phyloP scores from a whole-genome alignment of 2,797 vertebrate genomes.

The Eptatretus atami region DNA sequence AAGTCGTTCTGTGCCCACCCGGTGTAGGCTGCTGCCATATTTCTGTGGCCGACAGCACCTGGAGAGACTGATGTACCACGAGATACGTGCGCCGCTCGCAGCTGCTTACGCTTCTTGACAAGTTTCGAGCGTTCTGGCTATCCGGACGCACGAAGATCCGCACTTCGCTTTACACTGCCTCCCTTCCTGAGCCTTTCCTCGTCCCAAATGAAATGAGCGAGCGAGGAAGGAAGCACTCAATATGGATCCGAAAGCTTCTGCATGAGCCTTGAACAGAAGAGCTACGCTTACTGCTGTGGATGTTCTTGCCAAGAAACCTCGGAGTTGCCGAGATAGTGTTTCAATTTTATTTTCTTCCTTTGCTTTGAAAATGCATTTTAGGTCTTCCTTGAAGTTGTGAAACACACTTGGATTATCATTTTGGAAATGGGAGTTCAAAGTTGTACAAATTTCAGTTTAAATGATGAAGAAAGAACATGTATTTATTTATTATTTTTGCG shows the following conservation, averaged over 20 bases:
- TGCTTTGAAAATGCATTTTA: too few relatives aligned
- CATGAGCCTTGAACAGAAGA: neutral
- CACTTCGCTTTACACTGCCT: constrained; percentile 82
- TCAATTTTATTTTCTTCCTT: too few relatives aligned
- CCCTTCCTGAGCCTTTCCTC: constrained; percentile 17
- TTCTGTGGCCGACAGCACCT: constrained; percentile 80
- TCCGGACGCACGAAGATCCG: constrained; percentile 83
- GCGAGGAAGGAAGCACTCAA: neutral
- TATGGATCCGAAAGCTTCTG: neutral
- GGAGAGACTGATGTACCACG: constrained; percentile 97
- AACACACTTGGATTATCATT: too few relatives aligned
- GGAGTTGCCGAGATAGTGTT: too few relatives aligned
- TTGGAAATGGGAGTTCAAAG: too few relatives aligned
- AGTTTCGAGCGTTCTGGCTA: constrained; percentile 77
- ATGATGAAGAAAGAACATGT: too few relatives aligned
- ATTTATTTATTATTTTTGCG: too few relatives aligned
- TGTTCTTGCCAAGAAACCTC: too few relatives aligned
- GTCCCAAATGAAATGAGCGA: neutral
- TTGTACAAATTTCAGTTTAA: too few relatives aligned
- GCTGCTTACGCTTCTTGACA: constrained; percentile 73
- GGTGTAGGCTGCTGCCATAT: constrained; percentile 52
- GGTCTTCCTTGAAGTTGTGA: too few relatives aligned
- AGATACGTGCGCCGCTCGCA: constrained; percentile 89
- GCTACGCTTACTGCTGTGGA: neutral
- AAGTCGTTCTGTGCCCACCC: neutral